These are phyloP conservation scores for Lasioglossum zephyrum DNA, from an alignment of 2,888 invertebrate species.

Conservation along the genomic window DNA sequence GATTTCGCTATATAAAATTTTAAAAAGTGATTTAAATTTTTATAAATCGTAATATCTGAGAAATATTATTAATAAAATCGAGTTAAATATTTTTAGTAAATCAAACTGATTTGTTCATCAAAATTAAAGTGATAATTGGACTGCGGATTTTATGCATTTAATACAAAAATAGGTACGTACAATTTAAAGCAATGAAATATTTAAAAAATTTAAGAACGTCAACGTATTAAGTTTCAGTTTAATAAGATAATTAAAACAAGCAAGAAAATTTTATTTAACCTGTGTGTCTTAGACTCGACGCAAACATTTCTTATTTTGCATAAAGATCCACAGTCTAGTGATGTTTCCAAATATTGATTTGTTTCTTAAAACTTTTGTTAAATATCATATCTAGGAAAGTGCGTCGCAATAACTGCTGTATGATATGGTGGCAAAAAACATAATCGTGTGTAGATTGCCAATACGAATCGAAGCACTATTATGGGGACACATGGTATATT, in stretches of 20 bases:
- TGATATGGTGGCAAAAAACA: conserved; percentile 18
- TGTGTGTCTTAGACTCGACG: no score
- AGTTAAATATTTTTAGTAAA: background rate
- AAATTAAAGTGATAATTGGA: background rate
- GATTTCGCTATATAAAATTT: background rate
- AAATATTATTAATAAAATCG: background rate
- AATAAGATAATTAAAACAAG: no score
- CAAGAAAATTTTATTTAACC: no score
- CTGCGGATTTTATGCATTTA: no score
- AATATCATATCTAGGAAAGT: background rate
- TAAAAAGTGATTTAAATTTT: background rate
- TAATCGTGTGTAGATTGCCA: conserved; percentile 16
- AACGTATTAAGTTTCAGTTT: no score
- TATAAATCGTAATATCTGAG: background rate
- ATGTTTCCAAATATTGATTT: background rate
- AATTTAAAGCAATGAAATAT: no score
- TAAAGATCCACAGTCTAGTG: background rate
- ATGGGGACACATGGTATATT: conserved; percentile 24
- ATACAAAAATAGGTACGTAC: no score
- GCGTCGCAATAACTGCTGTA: conserved; percentile 9
- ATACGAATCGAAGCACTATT: conserved; percentile 16
- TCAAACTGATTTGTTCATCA: background rate
- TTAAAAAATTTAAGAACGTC: no score
- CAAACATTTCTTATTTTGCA: no score
- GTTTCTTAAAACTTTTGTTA: background rate